Evolutionary conservation across 2,113 vertebrate species (phyloP).

Genomic region (Phalacrocorax aristotelis): DNA sequence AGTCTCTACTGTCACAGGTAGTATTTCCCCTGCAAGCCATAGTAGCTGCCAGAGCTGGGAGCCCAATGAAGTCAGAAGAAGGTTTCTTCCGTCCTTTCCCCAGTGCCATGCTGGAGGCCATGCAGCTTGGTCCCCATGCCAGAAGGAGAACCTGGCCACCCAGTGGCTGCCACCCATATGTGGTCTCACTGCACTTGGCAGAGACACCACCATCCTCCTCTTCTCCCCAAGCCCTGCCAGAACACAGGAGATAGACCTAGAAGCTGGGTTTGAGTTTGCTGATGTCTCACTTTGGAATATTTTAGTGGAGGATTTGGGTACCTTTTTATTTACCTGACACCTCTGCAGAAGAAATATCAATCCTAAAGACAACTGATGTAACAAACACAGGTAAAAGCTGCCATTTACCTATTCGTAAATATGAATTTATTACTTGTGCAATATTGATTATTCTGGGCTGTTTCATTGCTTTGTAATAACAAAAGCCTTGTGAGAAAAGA

Average conservation of each 20-base stretch:
- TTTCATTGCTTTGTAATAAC: background rate
- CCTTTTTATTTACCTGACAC: background rate
- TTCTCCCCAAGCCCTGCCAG: background rate
- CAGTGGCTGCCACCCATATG: rapidly evolving
- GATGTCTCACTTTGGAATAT: background rate
- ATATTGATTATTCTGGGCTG: background rate
- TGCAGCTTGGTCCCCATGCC: background rate
- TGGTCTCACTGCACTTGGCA: background rate
- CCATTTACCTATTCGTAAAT: background rate
- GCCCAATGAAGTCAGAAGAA: background rate
- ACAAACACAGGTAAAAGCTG: background rate
- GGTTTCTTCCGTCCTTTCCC: background rate
- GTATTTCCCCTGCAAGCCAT: background rate
- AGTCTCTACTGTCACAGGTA: rapidly evolving
- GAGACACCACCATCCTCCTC: background rate
- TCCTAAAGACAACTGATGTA: background rate
- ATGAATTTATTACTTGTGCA: background rate
- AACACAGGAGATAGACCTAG: background rate
- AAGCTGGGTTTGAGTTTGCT: background rate
- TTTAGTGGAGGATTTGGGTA: background rate
- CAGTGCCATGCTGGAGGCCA: rapidly evolving
- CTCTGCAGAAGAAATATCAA: background rate
- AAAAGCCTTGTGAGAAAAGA: background rate
- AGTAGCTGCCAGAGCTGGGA: background rate
- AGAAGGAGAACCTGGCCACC: rapidly evolving